Base-by-base conservation (phyloP, 1,140 invertebrate species). In the Euglossa dilemma region DNA sequence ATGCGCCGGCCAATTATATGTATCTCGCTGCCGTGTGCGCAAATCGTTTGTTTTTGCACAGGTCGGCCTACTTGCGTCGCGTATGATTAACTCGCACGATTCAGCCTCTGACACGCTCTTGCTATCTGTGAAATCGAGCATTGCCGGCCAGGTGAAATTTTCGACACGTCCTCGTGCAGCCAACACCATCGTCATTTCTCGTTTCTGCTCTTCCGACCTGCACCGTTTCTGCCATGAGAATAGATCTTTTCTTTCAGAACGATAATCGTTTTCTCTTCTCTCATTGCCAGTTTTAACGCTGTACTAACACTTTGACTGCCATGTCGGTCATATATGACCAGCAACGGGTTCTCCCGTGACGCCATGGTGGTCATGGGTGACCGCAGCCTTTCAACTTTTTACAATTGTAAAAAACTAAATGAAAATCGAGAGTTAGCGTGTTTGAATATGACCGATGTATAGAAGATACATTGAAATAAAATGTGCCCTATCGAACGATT, bases 11-110 rank as follows among this genome's bases (percentile, higher is more conserved):
- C 79, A 43, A 81, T 81, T 81, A 81, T 73, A 81, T 63, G 61
- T 74, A 81, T 74, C 43, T 56, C 47, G 23, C 0, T 11, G 23
- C n/a, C n/a, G 72, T 23, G 50, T 16, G 36, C 61, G 43, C 72
- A n/a, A 20, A 76, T 67, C 80, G 63, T 81, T 81, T 73, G 80
- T 76, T 76, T 81, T 81, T 81, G 25, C 52, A 2, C n/a, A 36
- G 28, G 25, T 23, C 80, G 63, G 43, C 72, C 80, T 81, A 81
- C 80, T 81, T 81, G 63, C 52, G 72, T 75, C 80, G 63, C 72
- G 80, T 81, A 81, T 75, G 52, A 81, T 81, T 81, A 81, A 81
- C 52, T 66, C 61, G 43, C 25, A 23, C 72, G 20, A 66, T 47
- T 45, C 59, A 64, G 18, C 36, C 47, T 56, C 36, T 56, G 52